Conservation (phyloP, 2,113 vertebrate species). For the Diadophis punctatus region DNA sequence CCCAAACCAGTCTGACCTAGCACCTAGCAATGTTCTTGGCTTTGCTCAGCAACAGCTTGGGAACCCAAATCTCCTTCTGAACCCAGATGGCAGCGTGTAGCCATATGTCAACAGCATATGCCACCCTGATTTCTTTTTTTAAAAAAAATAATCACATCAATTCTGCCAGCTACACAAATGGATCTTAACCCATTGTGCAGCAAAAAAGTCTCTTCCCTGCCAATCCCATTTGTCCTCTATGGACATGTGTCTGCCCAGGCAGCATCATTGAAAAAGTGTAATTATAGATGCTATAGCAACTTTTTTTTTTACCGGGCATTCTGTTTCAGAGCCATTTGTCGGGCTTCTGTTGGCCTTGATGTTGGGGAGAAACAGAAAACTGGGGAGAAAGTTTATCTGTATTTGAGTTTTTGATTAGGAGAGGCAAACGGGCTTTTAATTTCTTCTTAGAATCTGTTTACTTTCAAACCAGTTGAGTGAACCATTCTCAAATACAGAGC, state of each 20-base stretch:
- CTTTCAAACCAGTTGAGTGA: conserved; percentile 51
- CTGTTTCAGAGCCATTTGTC: conserved; percentile 40
- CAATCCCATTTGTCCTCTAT: conserved; percentile 39
- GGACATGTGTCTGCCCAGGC: conserved; percentile 12
- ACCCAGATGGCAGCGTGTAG: conserved; percentile 76
- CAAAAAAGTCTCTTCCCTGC: conserved; percentile 35
- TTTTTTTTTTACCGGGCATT: conserved; percentile 20
- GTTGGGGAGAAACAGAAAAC: conserved; percentile 24
- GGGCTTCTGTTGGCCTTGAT: conserved; percentile 37
- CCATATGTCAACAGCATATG: conserved; percentile 83
- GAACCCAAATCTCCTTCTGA: conserved; percentile 80
- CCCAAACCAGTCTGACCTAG: conserved; percentile 72
- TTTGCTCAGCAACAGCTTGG: conserved; percentile 79
- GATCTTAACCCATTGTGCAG: conserved; percentile 53
- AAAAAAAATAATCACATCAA: conserved; percentile 72
- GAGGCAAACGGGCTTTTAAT: neutral
- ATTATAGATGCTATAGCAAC: conserved; percentile 30
- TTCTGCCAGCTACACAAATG: conserved; percentile 64
- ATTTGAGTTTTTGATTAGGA: conserved; percentile 40
- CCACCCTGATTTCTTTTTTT: conserved; percentile 65
- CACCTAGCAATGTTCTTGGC: conserved; percentile 72
- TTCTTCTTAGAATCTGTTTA: conserved; percentile 29
- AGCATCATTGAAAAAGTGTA: neutral
- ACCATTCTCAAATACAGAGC: neutral
- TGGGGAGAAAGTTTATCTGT: conserved; percentile 2